Conservation (phyloP, 2,113 vertebrate genomes). For the Lampris incognitus region DNA sequence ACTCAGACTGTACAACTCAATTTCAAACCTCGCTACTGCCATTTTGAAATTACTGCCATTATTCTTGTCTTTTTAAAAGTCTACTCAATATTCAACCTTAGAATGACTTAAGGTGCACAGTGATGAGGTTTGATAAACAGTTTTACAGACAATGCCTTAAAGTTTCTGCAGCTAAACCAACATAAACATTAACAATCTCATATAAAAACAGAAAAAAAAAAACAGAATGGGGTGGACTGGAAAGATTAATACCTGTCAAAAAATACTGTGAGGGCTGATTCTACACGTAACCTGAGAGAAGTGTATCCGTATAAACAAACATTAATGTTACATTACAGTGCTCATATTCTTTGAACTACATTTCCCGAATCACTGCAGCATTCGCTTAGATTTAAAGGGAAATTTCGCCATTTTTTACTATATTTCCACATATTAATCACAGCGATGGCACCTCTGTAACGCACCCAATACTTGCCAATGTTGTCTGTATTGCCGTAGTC, state of each 20-base stretch:
- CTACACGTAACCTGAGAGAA: conserved; percentile 39
- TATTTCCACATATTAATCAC: no score
- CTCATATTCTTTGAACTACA: not conserved
- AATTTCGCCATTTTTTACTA: no score
- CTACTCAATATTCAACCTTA: not conserved
- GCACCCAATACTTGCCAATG: no score
- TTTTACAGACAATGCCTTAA: not conserved
- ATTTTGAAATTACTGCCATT: not conserved
- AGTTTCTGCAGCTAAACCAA: not conserved
- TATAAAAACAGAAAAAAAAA: not conserved
- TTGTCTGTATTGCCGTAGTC: no score
- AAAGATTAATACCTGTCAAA: not conserved
- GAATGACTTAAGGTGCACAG: conserved; percentile 9
- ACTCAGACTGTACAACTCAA: conserved; percentile 3
- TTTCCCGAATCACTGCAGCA: conserved; percentile 14
- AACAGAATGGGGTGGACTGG: not conserved
- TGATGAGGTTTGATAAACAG: conserved; percentile 7
- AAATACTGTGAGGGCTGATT: conserved; percentile 42
- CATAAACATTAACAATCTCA: not conserved
- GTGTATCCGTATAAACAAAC: not conserved
- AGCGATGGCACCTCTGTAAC: no score
- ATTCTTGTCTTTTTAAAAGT: not conserved
- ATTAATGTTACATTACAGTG: conserved; percentile 10
- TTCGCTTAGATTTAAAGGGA: no score
- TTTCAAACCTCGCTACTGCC: not conserved